These are phyloP conservation scores for fruit fly (Drosophila melanogaster) DNA, from an alignment of 1,140 invertebrate genomes.

Conservation along the genomic window DNA sequence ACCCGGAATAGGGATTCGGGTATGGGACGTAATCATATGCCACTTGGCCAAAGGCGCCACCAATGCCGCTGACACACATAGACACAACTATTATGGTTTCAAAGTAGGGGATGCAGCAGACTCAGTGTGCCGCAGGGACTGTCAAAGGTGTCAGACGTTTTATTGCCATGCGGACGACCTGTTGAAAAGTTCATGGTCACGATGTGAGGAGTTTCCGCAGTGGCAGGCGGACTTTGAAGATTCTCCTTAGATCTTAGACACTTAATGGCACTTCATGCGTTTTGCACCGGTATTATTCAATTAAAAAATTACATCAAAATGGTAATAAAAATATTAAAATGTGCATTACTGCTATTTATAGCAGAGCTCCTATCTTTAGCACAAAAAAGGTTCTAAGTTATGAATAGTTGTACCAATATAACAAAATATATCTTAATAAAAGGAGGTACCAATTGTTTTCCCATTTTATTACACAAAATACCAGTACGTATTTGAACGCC, in stretches of 20 bases:
- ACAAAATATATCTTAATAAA: neutral
- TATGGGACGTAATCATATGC: constrained; percentile 34
- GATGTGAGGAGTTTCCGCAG: constrained; percentile 6
- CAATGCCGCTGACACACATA: constrained; percentile 51
- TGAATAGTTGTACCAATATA: no score
- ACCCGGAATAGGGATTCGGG: neutral
- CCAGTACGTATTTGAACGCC: neutral
- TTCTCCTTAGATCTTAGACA: constrained; percentile 21
- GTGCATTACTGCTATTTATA: neutral
- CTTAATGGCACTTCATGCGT: constrained; percentile 4
- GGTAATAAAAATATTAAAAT: neutral
- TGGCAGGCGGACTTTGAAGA: constrained; percentile 30
- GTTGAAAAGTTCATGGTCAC: constrained; percentile 79
- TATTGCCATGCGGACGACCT: constrained; percentile 70
- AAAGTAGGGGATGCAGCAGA: neutral
- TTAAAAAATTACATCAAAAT: constrained; percentile 12
- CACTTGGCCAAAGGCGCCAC: constrained; percentile 52
- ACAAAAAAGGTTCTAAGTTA: no score
- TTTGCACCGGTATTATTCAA: constrained; percentile 24
- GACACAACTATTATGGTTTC: neutral
- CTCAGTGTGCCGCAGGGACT: constrained; percentile 35
- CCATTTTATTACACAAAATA: neutral
- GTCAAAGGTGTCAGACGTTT: constrained; percentile 79
- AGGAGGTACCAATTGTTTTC: neutral
- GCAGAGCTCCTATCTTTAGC: no score